Evolutionary conservation across 1,140 invertebrate species (phyloP).

Genomic region (Cherax destructor): DNA sequence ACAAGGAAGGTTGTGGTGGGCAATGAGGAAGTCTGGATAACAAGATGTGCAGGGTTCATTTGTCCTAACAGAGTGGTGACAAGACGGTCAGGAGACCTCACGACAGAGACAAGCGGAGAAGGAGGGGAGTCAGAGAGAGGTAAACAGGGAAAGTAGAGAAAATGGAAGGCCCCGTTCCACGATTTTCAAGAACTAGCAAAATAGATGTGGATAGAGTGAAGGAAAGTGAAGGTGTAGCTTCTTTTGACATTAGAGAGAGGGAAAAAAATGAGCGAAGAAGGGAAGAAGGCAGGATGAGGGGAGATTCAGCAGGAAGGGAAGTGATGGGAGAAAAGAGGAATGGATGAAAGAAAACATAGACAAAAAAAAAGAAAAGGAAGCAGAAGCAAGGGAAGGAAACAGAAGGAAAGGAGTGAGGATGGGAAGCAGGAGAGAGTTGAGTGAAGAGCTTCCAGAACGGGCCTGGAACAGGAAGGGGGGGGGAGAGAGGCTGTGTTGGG

Average conservation of each 20-base stretch:
- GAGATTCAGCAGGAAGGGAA: not conserved
- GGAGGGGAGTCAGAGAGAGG: not conserved
- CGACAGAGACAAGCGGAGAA: not conserved
- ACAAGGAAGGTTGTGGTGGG: conserved; percentile 1
- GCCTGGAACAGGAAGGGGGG: not conserved
- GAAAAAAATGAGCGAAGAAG: not conserved
- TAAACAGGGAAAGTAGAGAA: not conserved
- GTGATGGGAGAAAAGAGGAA: not conserved
- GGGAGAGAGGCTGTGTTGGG: not conserved
- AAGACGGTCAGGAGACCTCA: not conserved
- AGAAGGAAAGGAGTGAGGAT: not conserved
- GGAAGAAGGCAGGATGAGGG: not conserved
- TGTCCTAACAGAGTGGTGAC: conserved; percentile 10
- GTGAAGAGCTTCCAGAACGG: not conserved
- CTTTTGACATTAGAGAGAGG: not conserved
- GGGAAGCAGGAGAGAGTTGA: not conserved
- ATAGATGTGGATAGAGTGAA: not conserved
- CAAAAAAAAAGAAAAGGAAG: not conserved
- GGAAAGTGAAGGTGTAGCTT: not conserved
- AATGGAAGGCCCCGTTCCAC: not conserved
- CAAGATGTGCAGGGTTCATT: conserved; percentile 36
- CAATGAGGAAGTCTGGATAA: conserved; percentile 22
- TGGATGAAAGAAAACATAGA: not conserved
- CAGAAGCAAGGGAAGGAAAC: not conserved
- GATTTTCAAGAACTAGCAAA: not conserved